A percentile compares a stretch with the other conserved stretches of the same genome.
Evolutionary conservation across 64 coral and sea anemone genomes (phyloP).

Genomic region (Platygyra sinensis): DNA sequence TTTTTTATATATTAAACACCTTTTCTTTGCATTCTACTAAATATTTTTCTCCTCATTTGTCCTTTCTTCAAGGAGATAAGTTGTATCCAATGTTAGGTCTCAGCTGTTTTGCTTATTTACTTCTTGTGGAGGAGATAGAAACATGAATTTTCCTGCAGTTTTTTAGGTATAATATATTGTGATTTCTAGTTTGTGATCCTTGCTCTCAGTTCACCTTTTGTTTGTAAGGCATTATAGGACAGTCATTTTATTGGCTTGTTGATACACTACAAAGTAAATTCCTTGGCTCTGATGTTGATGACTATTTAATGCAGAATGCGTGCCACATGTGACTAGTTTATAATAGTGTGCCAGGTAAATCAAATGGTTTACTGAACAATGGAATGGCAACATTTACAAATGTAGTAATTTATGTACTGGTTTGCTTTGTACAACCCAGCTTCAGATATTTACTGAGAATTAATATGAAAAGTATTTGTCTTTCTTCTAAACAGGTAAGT

Average conservation of each 20-base stretch:
- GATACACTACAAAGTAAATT: too few species aligned
- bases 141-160: slow-evolving; percentile 37
- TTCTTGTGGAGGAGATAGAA: slow-evolving; percentile 47
- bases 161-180: slow-evolving; percentile 11
- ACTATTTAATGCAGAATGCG: too few species aligned
- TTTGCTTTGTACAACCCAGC: neutral
- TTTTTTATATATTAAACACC: neutral
- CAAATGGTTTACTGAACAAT: too few species aligned
- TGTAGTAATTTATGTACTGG: neutral
- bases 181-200: neutral
- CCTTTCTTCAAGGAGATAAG: neutral
- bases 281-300: too few species aligned
- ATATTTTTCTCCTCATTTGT: neutral
- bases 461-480: slow-evolving; percentile 26
- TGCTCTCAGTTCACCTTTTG: too few species aligned
- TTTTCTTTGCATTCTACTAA: too few species aligned
- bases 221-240: too few species aligned
- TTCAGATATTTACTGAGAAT: slow-evolving; percentile 54
- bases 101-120: slow-evolving; percentile 51
- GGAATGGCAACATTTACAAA: too few species aligned
- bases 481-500: slow-evolving; percentile 54
- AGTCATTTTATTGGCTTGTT: neutral
- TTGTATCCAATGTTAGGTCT: slow-evolving; percentile 41
- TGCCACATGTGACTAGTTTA: too few species aligned
- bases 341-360: too few species aligned